Base-by-base conservation (phyloP, 37 sponge, comb jelly and placozoan species). In the Theonella swinhoei region DNA sequence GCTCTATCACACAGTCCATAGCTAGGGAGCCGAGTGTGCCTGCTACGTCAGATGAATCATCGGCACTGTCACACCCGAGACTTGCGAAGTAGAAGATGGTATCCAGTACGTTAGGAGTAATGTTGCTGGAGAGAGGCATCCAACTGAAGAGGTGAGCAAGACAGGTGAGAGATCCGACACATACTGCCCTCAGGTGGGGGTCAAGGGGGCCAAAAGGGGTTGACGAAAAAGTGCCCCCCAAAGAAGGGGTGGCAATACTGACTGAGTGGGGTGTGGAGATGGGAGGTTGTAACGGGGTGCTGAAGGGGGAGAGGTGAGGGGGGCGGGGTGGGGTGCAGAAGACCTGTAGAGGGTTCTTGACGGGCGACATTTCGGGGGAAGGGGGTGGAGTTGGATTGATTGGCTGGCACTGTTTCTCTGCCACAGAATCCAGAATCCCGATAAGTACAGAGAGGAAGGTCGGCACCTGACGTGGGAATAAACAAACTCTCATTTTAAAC, bases 111-210 rank as follows among this genome's bases (percentile, higher is more conserved):
- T 25, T 66, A 8, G 85, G 77, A 3, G 90, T 87, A 36, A 92
- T 81, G 66, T 74, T 33, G 19, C 60, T 68, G 24, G 83, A 79
- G 59, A 95, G 85, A 37, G 96, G 88, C 17, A 92, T 86, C 93
- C 96, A 95, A 26, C 85, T 87, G 67, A 95, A 95, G 65, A 95
- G 69, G 64, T 95, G 88, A 0, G 84, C 76, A 31, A 95, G 80
- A 65, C 91, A 90, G 37, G 64, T 71, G 63, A 96, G 79, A 47
- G 81, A 77, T 36, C 74, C 68, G 42, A 43, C 34, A 70, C 91
- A 85, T 37, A 91, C 40, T 39, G 83, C 92, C 54, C 83, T 86
- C 14, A 91, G 32, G 2, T 38, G 40, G 2, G 67, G 31, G 54
- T 92, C 86, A 22, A 91, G 58, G 0, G 92, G 88, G 47, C 62